A percentile compares a stretch with the other conserved stretches of the same genome.
Conservation (phyloP, 2,113 vertebrate genomes). For the Poecilia latipinna region DNA sequence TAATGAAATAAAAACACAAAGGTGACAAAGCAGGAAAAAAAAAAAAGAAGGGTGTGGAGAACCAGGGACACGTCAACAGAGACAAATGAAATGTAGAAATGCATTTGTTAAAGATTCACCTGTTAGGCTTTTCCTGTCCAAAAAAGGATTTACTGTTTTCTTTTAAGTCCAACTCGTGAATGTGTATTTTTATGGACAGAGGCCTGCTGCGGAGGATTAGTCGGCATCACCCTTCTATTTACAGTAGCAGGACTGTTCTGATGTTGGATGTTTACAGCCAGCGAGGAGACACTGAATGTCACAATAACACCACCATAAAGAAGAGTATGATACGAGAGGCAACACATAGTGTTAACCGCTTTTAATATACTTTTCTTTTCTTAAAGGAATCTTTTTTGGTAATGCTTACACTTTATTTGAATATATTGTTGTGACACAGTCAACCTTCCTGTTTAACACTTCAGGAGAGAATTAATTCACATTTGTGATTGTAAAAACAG, state of each 20-base stretch:
- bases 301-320: slow-evolving; percentile 24
- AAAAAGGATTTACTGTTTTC: too few species aligned
- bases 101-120: background rate
- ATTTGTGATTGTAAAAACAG: background rate
- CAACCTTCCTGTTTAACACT: background rate
- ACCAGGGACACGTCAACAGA: background rate
- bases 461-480: background rate
- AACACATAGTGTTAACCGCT: background rate
- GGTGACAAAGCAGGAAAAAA: background rate
- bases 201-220: slow-evolving; percentile 40
- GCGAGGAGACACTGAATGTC: background rate
- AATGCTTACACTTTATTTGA: background rate
- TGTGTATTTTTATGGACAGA: slow-evolving; percentile 18
- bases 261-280: background rate
- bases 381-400: too few species aligned
- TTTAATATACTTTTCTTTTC: too few species aligned
- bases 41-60: background rate
- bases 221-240: slow-evolving; percentile 46
- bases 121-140: background rate
- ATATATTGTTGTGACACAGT: background rate
- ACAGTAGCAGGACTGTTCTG: slow-evolving; percentile 39
- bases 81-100: too few species aligned
- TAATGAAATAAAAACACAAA: background rate
- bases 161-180: background rate
- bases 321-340: background rate